phyloP scores from a whole-genome alignment of 2,797 vertebrate species.

The Garrulus glandarius region DNA sequence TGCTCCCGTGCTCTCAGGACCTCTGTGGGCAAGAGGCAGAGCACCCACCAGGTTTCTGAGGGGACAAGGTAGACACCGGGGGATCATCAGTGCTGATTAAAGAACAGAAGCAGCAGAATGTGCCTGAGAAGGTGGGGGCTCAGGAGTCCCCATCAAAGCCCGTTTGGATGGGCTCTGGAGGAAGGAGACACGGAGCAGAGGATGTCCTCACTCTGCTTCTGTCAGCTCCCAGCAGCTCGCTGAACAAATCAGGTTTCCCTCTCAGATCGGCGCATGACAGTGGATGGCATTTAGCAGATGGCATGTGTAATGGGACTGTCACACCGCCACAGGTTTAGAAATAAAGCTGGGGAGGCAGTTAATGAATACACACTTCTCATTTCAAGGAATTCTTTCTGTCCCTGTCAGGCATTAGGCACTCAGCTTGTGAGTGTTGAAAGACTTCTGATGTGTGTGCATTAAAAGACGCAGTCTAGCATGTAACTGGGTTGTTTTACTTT shows the following conservation, averaged over 20 bases:
- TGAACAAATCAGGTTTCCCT: constrained; percentile 46
- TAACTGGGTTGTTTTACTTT: neutral
- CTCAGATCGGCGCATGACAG: constrained; percentile 18
- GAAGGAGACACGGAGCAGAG: neutral
- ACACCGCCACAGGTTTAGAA: neutral
- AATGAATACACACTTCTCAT: constrained; percentile 11
- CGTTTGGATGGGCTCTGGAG: neutral
- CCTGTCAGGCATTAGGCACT: neutral
- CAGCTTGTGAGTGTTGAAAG: neutral
- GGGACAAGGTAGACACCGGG: neutral
- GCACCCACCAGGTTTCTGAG: neutral
- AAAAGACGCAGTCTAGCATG: neutral
- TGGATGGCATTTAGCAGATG: constrained; percentile 60
- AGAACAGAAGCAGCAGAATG: neutral
- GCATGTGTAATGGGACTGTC: constrained; percentile 54
- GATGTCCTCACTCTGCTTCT: neutral
- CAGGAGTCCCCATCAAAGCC: neutral
- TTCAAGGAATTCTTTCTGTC: neutral
- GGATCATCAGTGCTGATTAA: neutral
- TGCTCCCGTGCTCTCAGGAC: neutral
- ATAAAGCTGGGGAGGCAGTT: neutral
- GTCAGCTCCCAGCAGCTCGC: constrained; percentile 39
- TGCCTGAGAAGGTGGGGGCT: neutral
- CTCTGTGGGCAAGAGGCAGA: neutral
- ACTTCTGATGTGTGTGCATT: neutral